Evolutionary conservation across 2,888 invertebrate species (phyloP), one percentile per base, ranked within the genome.

Genomic region (Diploptera punctata): DNA sequence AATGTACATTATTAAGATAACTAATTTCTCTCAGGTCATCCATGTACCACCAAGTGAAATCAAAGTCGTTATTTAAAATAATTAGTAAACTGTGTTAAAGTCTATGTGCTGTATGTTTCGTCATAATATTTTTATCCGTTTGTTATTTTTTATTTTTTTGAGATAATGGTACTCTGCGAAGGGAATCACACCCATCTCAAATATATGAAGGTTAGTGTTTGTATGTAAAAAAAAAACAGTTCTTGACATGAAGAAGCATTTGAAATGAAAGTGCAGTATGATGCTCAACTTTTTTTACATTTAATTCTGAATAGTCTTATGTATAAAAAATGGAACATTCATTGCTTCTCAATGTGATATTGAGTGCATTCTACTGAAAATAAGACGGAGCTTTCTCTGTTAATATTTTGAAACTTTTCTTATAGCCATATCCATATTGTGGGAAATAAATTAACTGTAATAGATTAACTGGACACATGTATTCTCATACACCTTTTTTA

Each of bases 191-290:
- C 57, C 16, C n/a, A 13, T 57, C 57, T 57, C 4, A 24, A 29
- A 29, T 57, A n/a, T 29, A 57, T 24, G 57, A 57, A 47, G 57
- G 31, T 57, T 19, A 57, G n/a, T 57, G 3, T 57, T 16, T 57
- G 16, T 29, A 54, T 13, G 2, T 57, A n/a, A n/a, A 1, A 29
- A n/a, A 29, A n/a, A n/a, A n/a, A n/a, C n/a, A 31, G 29, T 57
- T 57, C 57, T 57, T 57, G 57, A 57, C 29, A 57, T 57, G 57
- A 21, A 57, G 57, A 57, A 57, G 57, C 57, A 57, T 57, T 57
- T 57, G 29, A 29, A 57, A 16, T 31, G 57, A 26, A 24, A 29
- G 7, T 31, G 31, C 57, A 57, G 13, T 57, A 57, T n/a, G 9
- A 57, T 57, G 57, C 57, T 57, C 57, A 57, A 57, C 57, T 57